Conservation (phyloP, 2,113 vertebrate genomes). For the zebrafish (Danio rerio) region GRCz12tu NC_133188.1:11459001-11459500, state of each 20-base stretch:
- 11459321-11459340: too few relatives aligned
- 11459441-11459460: too few relatives aligned
- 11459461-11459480: too few relatives aligned
- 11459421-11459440: too few relatives aligned
- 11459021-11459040: constrained; percentile 21
- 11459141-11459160: neutral
- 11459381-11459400: too few relatives aligned
- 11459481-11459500: too few relatives aligned
- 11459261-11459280: neutral
- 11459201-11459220: neutral
- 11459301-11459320: neutral
- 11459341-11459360: too few relatives aligned
- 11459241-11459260: constrained; percentile 10
- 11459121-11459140: constrained; percentile 39
- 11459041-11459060: constrained; percentile 51
- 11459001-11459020: neutral
- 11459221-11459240: neutral
- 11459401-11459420: too few relatives aligned
- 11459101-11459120: constrained; percentile 59
- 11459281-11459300: neutral
- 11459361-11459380: too few relatives aligned
- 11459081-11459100: constrained; percentile 70
- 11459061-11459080: constrained; percentile 68
- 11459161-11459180: neutral
- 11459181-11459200: neutral